Base-by-base conservation (phyloP, 2,888 invertebrate genomes). In the Amblyjoppa proteus region DNA sequence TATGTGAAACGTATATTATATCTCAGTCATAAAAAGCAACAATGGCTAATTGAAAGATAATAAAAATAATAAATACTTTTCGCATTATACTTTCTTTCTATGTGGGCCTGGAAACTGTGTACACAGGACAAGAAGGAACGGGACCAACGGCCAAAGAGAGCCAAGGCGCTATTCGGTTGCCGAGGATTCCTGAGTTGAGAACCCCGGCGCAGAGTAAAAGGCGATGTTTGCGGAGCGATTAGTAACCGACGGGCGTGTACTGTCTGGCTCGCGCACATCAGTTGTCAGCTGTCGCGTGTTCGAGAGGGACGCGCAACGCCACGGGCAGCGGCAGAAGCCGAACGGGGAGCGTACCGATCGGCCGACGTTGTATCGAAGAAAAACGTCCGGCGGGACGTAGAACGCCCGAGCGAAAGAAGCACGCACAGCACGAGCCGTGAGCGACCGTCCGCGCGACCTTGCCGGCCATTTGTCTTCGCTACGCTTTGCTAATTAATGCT, bases 141-240 rank as follows among this genome's bases (percentile, higher is more conserved):
- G 45, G 13, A 49, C 4, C 1, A 4, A 49, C 45, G 45, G 16
- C 13, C 13, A 16, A 13, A 45, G 58, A 58, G 56, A 58, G 77
- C 28, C 20, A 4, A 16, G 45, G 45, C 45, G 45, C 13, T 49
- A 16, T 3, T 16, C 45, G 16, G 0, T 49, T 3, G 0, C 4
- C 16, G 45, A 49, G 45, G 58, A 41, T 25, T 61, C 79, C 1
- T 38, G 73, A 85, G 88, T 90, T 92, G 93, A 92, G 91, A 88
- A 88, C 88, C 92, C 64, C 88, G 89, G 90, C 74, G 81, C 81
- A 85, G 80, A 80, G 80, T 90, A 90, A 82, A 86, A 92, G 45
- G 91, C 91, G 90, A 93, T 92, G 93, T 93, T 93, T 92, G 92
- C 90, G 89, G 92, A 89, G 92, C 91, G 93, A 93, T 93, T 93